Base-by-base conservation (phyloP, 2,888 invertebrate species). In the Cheilosia vernalis region DNA sequence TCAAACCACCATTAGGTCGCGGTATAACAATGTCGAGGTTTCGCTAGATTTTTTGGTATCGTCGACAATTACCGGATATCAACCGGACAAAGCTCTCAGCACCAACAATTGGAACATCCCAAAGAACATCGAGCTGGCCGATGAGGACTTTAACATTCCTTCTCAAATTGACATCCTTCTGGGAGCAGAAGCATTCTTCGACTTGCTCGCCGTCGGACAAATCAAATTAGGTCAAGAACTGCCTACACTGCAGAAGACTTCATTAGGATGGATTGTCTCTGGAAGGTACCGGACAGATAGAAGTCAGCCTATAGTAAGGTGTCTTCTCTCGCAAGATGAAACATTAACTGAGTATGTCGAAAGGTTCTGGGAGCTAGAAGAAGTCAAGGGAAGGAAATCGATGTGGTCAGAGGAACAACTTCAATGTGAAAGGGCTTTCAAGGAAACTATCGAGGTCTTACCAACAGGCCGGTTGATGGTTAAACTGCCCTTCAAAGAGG, bases 131-230 rank as follows among this genome's bases (percentile, higher is more conserved):
- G 6, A 40, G 0, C 3, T 63, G 5, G 47, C 69, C 9, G 47
- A 69, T 19, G 67, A 67, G 21, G 21, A 44, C 13, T 67, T 67
- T 13, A 27, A 67, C 21, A 10, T 30, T 17, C 30, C 67, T 2
- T 44, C 44, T 4, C 33, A 30, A 67, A 56, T 56, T 2, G 67
- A 67, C 15, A 19, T 67, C 15, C 42, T 40, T 0, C 56, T 67
- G 0, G 67, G 55, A 17, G 44, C 56, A 4, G 67, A 67, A 21
- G 27, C 67, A 4, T 67, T 67, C 17, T 56, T 66, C 27, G 67
- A 42, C 5, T 4, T 67, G 2, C 17, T 42, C 1, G 10, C 42
- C 15, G 27, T 24, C 9, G 66, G 53, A 4, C 66, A 55, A 27
- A 55, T 66, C 4, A 40, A 17, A 55, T 27, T 55, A 24, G 42